Evolutionary conservation across 2,113 vertebrate species (phyloP).

Genomic region (Phrynosoma platyrhinos): DNA sequence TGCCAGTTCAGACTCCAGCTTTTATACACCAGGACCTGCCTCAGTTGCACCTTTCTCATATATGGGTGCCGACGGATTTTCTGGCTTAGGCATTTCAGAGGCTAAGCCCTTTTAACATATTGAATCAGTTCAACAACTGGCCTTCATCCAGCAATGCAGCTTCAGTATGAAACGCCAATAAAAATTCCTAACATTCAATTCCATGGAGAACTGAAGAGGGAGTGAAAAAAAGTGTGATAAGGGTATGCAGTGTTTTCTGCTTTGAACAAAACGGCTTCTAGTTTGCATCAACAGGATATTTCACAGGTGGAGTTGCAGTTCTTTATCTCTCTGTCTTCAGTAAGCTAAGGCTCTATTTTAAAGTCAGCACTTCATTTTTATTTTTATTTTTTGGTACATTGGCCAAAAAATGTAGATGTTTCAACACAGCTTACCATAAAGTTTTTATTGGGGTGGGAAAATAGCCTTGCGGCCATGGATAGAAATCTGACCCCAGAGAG

Average conservation of each 20-base stretch:
- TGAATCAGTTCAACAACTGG: slow-evolving; percentile 70
- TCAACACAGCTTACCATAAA: slow-evolving; percentile 21
- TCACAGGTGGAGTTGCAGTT: slow-evolving; percentile 21
- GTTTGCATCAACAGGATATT: slow-evolving; percentile 38
- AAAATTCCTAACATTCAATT: slow-evolving; percentile 65
- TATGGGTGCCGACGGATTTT: slow-evolving; percentile 46
- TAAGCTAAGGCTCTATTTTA: not conserved
- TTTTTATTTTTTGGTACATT: not conserved
- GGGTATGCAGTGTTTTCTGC: slow-evolving; percentile 37
- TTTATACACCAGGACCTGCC: not conserved
- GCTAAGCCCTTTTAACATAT: slow-evolving; percentile 52
- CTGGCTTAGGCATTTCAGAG: slow-evolving; percentile 45
- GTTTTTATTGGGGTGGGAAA: slow-evolving; percentile 6
- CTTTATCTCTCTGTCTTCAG: slow-evolving; percentile 42
- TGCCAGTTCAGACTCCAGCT: not conserved
- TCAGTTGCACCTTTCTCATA: slow-evolving; percentile 13
- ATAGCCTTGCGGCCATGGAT: not conserved
- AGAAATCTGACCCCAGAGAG: not conserved
- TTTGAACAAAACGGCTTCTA: slow-evolving; percentile 35
- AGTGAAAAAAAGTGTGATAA: slow-evolving; percentile 43
- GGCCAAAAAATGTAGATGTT: not conserved
- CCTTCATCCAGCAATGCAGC: slow-evolving; percentile 64
- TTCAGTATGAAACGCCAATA: slow-evolving; percentile 65
- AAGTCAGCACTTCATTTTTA: not conserved
- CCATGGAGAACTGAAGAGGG: slow-evolving; percentile 32